Base-by-base conservation (phyloP, 2,888 invertebrate genomes). In the Leptinotarsa rubiginosa region DNA sequence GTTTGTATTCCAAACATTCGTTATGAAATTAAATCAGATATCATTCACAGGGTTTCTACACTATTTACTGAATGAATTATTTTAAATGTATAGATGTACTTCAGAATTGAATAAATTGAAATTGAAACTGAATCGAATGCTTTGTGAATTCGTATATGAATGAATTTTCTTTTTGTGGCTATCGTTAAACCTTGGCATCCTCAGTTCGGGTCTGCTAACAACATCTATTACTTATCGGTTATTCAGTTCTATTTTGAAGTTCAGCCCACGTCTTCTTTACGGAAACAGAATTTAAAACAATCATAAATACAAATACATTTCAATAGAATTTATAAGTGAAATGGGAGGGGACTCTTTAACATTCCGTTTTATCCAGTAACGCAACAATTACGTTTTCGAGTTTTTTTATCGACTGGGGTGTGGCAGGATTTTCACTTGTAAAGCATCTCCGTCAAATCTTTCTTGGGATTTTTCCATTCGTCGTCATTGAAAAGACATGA, bases 201-300 rank as follows among this genome's bases (percentile, higher is more conserved):
- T n/a, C n/a, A 54, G 18, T 69, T 22, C 69, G 69, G 69, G 31
- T 41, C 69, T 69, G 69, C 2, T 47, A 47, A 47, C 15, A 22
- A 25, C 65, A 49, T 69, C 72, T 72, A 76, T 69, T 70, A 66
- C 56, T 59, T 56, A 69, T 56, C 59, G 41, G 50, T 47, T 56
- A 69, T 69, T 75, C 66, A 70, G 68, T 70, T 75, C 65, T 66
- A 56, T 73, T 65, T 73, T 72, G 62, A 69, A 54, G 73, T 64
- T 20, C 78, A 70, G 59, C 78, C 78, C 78, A 76, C 78, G 74
- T 75, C 20, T 68, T 54, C 22, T 62, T 52, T 56, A 73, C 76
- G 73, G 73, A 78, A 75, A 76, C 69, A 47, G 76, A 73, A 76
- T 78, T 72, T 73, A 66, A 78, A 78, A 76, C 75, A 76, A 78